Evolutionary conservation across 2,888 invertebrate species (phyloP).

Genomic region (Phalangium opilio): DNA sequence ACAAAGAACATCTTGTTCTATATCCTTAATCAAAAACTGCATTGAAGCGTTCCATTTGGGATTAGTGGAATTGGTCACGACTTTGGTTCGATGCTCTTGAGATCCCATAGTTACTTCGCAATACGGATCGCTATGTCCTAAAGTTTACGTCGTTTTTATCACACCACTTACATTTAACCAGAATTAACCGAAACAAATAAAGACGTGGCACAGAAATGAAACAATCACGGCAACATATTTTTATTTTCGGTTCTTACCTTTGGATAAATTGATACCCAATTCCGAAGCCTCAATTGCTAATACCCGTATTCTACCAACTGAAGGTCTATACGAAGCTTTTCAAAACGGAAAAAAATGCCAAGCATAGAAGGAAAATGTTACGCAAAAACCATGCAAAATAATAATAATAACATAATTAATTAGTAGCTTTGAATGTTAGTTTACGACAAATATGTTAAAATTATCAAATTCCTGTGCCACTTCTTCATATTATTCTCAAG

Average conservation of each 20-base stretch:
- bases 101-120: conserved; percentile 56
- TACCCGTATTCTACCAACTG: conserved; percentile 31
- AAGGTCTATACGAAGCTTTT: conserved; percentile 34
- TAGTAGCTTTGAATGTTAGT: background rate
- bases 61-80: conserved; percentile 42
- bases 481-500: conserved; percentile 1
- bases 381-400: too few species aligned
- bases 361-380: too few species aligned
- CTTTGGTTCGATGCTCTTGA: conserved; percentile 49
- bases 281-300: conserved; percentile 22
- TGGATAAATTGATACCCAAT: conserved; percentile 14
- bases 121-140: conserved; percentile 52
- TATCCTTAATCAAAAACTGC: conserved; percentile 55
- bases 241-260: conserved; percentile 8
- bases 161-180: too few species aligned
- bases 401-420: too few species aligned
- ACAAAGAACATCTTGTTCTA: conserved; percentile 49
- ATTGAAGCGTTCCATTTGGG: conserved; percentile 57
- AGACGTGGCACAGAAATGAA: too few species aligned
- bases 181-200: too few species aligned
- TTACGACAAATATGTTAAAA: background rate
- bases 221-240: too few species aligned
- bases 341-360: conserved; percentile 17
- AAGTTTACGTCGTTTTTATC: too few species aligned
- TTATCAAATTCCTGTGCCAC: background rate